Conservation (phyloP, 2,797 vertebrate species). For the Salarias fasciatus region DNA sequence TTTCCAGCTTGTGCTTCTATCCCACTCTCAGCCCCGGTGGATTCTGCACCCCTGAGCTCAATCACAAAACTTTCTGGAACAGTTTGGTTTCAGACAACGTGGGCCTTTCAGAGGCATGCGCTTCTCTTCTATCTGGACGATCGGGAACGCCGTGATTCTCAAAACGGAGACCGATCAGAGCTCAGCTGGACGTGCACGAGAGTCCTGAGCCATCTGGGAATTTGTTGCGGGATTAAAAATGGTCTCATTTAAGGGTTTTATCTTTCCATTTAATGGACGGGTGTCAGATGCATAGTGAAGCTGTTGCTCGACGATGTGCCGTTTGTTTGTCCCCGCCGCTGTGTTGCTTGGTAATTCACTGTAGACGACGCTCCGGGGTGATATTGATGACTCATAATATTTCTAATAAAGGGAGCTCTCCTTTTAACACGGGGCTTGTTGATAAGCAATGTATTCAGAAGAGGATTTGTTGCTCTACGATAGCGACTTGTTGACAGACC, state of each 20-base stretch:
- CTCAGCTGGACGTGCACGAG: constrained; percentile 1
- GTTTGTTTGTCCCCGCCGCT: constrained; percentile 36
- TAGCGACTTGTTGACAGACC: too few relatives aligned
- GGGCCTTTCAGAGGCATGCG: constrained; percentile 21
- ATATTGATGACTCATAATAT: constrained; percentile 35
- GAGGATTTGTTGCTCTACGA: too few relatives aligned
- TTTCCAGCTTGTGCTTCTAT: constrained; percentile 66
- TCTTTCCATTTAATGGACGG: constrained; percentile 28
- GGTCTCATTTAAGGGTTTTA: constrained; percentile 26
- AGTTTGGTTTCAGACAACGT: constrained; percentile 28
- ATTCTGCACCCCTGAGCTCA: constrained; percentile 55
- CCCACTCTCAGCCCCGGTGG: constrained; percentile 61
- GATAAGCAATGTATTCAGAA: too few relatives aligned
- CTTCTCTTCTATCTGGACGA: constrained; percentile 26
- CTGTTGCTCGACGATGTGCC: constrained; percentile 21
- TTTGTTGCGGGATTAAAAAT: constrained; percentile 24
- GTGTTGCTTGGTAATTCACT: constrained; percentile 22
- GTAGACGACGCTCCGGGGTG: constrained; percentile 46
- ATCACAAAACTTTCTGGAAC: constrained; percentile 48
- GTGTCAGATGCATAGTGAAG: constrained; percentile 23
- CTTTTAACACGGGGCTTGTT: too few relatives aligned
- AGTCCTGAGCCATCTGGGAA: constrained; percentile 20
- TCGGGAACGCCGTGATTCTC: constrained; percentile 5
- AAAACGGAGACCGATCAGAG: constrained; percentile 21
- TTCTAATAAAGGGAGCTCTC: too few relatives aligned